phyloP scores from a whole-genome alignment of 2,113 vertebrate species.

The Vimba vimba region DNA sequence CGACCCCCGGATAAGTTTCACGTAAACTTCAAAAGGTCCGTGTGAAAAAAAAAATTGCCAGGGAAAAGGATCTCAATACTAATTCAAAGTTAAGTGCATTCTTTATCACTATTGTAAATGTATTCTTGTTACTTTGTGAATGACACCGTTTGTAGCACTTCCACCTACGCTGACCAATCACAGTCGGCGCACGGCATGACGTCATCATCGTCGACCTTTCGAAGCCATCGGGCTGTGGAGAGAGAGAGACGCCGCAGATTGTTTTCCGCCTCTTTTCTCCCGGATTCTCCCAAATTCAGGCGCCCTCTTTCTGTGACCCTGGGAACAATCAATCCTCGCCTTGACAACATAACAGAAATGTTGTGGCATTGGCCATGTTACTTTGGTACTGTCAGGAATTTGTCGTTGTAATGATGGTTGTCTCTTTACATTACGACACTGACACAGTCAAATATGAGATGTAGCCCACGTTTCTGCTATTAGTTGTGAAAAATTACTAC shows the following conservation, averaged over 20 bases:
- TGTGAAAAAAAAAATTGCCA: neutral
- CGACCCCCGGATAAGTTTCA: constrained; percentile 11
- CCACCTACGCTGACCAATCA: constrained; percentile 39
- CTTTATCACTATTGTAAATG: constrained; percentile 2
- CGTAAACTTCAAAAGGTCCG: neutral
- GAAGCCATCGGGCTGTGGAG: constrained; percentile 30
- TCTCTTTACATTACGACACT: neutral
- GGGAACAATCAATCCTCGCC: neutral
- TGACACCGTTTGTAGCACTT: constrained; percentile 43
- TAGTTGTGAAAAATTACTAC: neutral
- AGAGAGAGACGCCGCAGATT: neutral
- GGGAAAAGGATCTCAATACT: neutral
- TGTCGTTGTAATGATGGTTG: neutral
- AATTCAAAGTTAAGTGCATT: neutral
- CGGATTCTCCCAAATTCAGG: neutral
- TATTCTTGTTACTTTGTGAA: constrained; percentile 33
- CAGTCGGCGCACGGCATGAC: constrained; percentile 24
- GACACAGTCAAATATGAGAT: neutral
- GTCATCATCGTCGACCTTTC: constrained; percentile 53
- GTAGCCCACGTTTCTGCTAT: neutral
- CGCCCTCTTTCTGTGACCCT: constrained; percentile 39
- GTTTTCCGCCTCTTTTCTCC: constrained; percentile 3
- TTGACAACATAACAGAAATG: neutral
- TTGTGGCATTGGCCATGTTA: neutral
- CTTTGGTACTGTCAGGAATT: neutral